A percentile compares a stretch with the other conserved stretches of the same genome.
These are phyloP conservation scores for Phrynocephalus guinanensis DNA, from an alignment of 2,797 vertebrate genomes.

Conservation along the genomic window DNA sequence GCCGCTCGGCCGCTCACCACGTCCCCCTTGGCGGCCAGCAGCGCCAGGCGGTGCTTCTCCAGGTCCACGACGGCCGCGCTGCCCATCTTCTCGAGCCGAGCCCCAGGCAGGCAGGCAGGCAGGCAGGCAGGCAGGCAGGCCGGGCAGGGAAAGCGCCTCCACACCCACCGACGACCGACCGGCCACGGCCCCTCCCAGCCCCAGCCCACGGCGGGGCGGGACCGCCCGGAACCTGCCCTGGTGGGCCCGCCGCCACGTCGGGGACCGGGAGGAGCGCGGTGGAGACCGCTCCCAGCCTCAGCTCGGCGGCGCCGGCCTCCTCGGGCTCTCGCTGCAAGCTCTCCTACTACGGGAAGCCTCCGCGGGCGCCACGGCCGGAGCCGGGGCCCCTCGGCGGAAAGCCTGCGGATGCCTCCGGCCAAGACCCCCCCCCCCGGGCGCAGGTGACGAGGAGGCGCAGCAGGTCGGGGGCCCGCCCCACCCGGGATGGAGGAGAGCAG, in stretches of 20 bases:
- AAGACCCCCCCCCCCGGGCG: background rate
- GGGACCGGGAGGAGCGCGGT: background rate
- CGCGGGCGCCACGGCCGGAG: background rate
- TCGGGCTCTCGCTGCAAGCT: background rate
- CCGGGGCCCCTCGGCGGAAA: background rate
- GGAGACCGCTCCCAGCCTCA: background rate
- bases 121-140: background rate
- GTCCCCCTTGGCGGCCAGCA: conserved; percentile 88
- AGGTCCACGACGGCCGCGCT: conserved; percentile 76
- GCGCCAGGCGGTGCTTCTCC: conserved; percentile 86
- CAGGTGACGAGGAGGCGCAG: too few species aligned
- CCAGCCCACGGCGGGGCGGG: background rate
- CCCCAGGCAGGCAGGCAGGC: background rate
- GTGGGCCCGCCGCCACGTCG: background rate
- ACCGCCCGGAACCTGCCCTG: background rate
- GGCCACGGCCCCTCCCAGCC: background rate
- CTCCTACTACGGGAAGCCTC: too few species aligned
- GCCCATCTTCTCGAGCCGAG: conserved; percentile 57
- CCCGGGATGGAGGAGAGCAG: too few species aligned
- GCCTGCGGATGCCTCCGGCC: too few species aligned
- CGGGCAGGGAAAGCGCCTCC: too few species aligned
- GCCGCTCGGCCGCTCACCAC: conserved; percentile 84
- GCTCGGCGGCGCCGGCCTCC: background rate
- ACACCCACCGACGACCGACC: too few species aligned
- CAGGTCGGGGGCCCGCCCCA: too few species aligned